A percentile compares a stretch with the other conserved stretches of the same genome.
phyloP scores from a whole-genome alignment of 2,113 vertebrate genomes.

The Platichthys flesus region DNA sequence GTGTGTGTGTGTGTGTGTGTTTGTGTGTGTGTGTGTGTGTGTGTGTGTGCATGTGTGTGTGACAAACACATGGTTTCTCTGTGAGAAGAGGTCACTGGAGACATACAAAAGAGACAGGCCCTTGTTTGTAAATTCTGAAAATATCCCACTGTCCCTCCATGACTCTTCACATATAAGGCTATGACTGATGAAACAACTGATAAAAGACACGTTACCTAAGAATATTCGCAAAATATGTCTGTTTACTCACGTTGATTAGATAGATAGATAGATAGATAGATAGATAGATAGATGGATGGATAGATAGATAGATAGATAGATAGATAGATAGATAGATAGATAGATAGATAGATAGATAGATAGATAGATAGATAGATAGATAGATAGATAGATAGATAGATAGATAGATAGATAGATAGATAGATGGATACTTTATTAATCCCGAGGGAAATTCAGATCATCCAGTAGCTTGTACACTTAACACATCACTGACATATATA shows the following conservation, averaged over 20 bases:
- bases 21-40: conserved; percentile 61
- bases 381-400: too few relatives aligned
- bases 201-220: not conserved
- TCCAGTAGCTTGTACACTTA: too few relatives aligned
- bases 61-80: conserved; percentile 74
- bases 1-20: conserved; percentile 52
- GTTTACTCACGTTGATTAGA: not conserved
- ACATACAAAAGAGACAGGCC: conserved; percentile 55
- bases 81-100: conserved; percentile 64
- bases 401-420: too few relatives aligned
- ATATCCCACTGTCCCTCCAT: conserved; percentile 42
- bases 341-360: too few relatives aligned
- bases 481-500: too few relatives aligned
- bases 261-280: too few relatives aligned
- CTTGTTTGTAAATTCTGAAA: conserved; percentile 62
- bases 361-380: too few relatives aligned
- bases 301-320: too few relatives aligned
- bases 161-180: conserved; percentile 38
- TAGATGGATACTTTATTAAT: too few relatives aligned
- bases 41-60: conserved; percentile 63
- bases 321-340: too few relatives aligned
- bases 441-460: too few relatives aligned
- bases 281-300: too few relatives aligned
- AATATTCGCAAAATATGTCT: not conserved
- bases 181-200: conserved; percentile 16